phyloP scores from a whole-genome alignment of 2,113 vertebrate genomes.

The Mesitornis unicolor region DNA sequence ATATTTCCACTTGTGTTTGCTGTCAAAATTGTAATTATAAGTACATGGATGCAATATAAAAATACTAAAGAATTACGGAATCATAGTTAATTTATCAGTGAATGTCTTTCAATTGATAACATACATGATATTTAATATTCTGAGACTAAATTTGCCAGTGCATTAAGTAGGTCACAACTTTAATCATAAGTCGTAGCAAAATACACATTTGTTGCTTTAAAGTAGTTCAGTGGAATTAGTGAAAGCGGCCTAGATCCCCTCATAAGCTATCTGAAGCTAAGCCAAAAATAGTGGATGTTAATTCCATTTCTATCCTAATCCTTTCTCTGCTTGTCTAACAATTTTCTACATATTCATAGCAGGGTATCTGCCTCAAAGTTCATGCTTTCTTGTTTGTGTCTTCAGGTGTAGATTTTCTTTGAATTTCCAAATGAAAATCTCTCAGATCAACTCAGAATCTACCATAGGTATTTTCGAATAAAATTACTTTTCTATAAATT shows the following conservation, averaged over 20 bases:
- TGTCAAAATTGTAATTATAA: neutral
- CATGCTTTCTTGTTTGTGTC: neutral
- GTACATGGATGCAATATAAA: neutral
- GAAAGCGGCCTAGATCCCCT: constrained; percentile 67
- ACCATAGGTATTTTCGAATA: neutral
- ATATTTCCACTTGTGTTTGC: neutral
- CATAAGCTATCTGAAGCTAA: constrained; percentile 72
- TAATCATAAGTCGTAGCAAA: constrained; percentile 64
- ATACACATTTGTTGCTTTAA: constrained; percentile 61
- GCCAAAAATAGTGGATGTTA: constrained; percentile 74
- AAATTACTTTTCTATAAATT: neutral
- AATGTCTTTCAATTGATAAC: neutral
- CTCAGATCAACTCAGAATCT: neutral
- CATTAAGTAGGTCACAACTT: constrained; percentile 62
- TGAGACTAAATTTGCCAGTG: neutral
- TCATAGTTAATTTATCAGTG: neutral
- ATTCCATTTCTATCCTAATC: constrained; percentile 73
- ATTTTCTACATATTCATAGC: constrained; percentile 27
- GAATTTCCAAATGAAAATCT: neutral
- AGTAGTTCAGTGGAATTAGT: constrained; percentile 70
- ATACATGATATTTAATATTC: neutral
- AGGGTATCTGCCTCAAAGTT: neutral
- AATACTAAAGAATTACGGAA: neutral
- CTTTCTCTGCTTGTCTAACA: constrained; percentile 44
- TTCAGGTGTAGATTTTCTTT: neutral